Evolutionary conservation across 2,797 vertebrate genomes (phyloP).

Genomic region (Hippopotamyrus pictus): DNA sequence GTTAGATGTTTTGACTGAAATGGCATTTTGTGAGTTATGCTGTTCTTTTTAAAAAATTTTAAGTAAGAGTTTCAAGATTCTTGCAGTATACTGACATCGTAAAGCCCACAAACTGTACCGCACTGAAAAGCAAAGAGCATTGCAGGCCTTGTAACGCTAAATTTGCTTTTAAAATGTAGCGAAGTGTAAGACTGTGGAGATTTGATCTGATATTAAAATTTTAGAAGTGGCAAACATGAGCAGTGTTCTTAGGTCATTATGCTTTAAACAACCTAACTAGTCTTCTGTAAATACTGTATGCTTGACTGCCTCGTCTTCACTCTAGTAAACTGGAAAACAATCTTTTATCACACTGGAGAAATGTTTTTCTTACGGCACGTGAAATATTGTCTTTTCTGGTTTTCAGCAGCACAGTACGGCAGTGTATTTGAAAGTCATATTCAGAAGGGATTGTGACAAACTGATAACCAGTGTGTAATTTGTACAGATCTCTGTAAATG

Average conservation of each 20-base stretch:
- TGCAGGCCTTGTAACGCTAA: not conserved
- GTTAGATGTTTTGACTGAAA: not conserved
- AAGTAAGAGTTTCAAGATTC: not conserved
- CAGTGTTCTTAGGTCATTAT: not conserved
- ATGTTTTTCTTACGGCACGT: constrained; percentile 12
- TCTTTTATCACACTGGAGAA: constrained; percentile 24
- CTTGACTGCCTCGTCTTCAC: not conserved
- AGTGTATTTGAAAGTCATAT: constrained; percentile 7
- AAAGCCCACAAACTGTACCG: not conserved
- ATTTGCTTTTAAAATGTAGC: not conserved
- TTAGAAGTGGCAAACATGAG: not conserved
- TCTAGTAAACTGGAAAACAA: constrained; percentile 22
- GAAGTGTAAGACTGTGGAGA: not conserved
- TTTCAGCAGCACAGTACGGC: not conserved
- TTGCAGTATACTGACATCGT: not conserved
- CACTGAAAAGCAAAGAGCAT: constrained; percentile 28
- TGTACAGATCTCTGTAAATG: constrained; percentile 20
- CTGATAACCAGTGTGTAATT: constrained; percentile 4
- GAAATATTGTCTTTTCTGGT: not conserved
- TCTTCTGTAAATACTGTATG: not conserved
- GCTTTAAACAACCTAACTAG: not conserved
- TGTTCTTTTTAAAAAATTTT: not conserved
- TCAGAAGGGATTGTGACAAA: constrained; percentile 12
- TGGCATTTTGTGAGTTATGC: not conserved
- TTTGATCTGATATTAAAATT: not conserved